These are phyloP conservation scores for Drosophila mulleri DNA, from an alignment of 2,888 invertebrate species.

Conservation along the genomic window DNA sequence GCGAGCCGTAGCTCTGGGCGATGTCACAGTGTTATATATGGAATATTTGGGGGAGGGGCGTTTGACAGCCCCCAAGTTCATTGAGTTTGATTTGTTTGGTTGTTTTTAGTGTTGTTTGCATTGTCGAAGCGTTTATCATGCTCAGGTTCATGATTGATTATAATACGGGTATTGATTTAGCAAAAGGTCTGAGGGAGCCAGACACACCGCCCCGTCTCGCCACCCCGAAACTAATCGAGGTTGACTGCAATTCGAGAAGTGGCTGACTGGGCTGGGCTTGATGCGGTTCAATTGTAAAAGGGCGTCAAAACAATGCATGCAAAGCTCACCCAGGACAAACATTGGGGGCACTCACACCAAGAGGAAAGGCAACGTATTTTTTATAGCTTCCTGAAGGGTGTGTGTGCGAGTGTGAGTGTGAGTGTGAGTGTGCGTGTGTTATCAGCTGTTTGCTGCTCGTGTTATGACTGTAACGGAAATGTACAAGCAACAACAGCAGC, in stretches of 20 bases:
- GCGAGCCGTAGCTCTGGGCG: conserved; percentile 23
- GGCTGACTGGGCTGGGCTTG: conserved; percentile 15
- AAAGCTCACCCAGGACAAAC: conserved; percentile 1
- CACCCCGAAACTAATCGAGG: conserved; percentile 20
- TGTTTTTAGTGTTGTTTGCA: conserved; percentile 45
- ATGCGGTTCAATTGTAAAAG: conserved; percentile 19
- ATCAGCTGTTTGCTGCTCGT: conserved; percentile 70
- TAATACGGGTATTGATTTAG: conserved; percentile 49
- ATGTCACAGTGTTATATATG: conserved; percentile 1
- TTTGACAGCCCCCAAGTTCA: conserved; percentile 34
- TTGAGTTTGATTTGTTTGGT: conserved; percentile 49
- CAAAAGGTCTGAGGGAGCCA: neutral
- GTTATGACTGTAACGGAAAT: conserved; percentile 73
- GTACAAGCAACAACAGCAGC: conserved; percentile 33
- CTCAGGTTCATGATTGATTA: conserved; percentile 62
- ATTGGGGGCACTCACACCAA: neutral
- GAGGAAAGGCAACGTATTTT: conserved; percentile 51
- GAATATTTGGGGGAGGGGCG: neutral
- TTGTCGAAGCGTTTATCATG: conserved; percentile 53
- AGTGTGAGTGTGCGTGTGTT: conserved; percentile 44
- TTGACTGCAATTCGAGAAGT: conserved; percentile 46
- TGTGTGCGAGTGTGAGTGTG: conserved; percentile 32
- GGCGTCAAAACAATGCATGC: conserved; percentile 56
- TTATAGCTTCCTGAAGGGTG: conserved; percentile 37
- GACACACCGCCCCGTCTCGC: too few relatives aligned